Conservation (phyloP, 2,797 vertebrate species). For the Chrosomus eos region DNA sequence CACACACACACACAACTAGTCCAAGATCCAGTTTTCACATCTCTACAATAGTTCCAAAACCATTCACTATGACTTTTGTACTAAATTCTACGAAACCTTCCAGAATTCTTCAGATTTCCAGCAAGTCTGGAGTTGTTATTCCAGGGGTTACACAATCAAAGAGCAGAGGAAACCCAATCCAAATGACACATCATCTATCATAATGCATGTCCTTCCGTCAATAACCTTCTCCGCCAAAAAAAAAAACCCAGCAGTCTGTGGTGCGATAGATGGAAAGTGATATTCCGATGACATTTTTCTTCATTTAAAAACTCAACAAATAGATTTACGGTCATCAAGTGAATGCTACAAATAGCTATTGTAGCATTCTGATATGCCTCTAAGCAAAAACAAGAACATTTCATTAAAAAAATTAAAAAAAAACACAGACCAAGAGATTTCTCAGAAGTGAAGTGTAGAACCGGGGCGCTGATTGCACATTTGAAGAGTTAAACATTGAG, state of each 20-base stretch:
- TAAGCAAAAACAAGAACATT: constrained; percentile 31
- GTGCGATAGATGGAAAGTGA: constrained; percentile 11
- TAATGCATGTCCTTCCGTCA: constrained; percentile 43
- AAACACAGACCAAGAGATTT: neutral
- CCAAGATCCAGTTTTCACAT: constrained; percentile 28
- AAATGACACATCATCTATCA: constrained; percentile 44
- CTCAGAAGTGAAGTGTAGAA: constrained; percentile 45
- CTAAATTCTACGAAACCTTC: constrained; percentile 35
- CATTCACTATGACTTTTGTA: constrained; percentile 33
- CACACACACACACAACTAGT: constrained; percentile 20
- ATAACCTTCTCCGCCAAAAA: constrained; percentile 32
- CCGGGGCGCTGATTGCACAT: constrained; percentile 24
- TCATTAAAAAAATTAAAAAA: neutral
- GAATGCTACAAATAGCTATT: neutral
- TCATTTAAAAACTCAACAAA: constrained; percentile 33
- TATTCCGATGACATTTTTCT: constrained; percentile 38
- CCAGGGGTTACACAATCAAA: constrained; percentile 47
- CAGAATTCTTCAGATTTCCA: constrained; percentile 8
- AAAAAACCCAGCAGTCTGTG: constrained; percentile 22
- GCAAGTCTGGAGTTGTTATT: constrained; percentile 36
- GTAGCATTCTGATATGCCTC: constrained; percentile 5
- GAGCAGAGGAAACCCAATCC: constrained; percentile 41
- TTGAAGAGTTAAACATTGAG: constrained; percentile 57
- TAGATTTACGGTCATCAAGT: neutral
- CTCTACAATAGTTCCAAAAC: constrained; percentile 29